phyloP scores from a whole-genome alignment of 2,888 invertebrate genomes.

The Melanostoma scalare region DNA sequence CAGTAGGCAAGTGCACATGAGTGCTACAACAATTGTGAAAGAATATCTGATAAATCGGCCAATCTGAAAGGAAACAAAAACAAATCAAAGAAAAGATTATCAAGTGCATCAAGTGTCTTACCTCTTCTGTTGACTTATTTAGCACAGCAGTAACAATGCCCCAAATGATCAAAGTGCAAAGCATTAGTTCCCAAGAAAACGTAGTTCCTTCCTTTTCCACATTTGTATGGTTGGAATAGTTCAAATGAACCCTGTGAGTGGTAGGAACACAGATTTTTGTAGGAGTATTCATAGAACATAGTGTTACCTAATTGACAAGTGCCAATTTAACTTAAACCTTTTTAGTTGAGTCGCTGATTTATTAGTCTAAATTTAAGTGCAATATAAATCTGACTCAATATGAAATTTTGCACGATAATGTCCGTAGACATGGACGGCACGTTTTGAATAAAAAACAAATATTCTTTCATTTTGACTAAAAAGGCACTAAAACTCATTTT shows the following conservation, averaged over 20 bases:
- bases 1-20: constrained; percentile 75
- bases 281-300: too few species aligned
- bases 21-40: constrained; percentile 69
- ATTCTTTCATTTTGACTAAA: too few species aligned
- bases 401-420: too few species aligned
- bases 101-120: not conserved
- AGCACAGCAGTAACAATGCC: constrained; percentile 74
- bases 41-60: constrained; percentile 76
- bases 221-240: constrained; percentile 21
- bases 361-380: too few species aligned
- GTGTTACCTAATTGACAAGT: too few species aligned
- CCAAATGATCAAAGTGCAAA: constrained; percentile 75
- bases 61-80: constrained; percentile 74
- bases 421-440: too few species aligned
- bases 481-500: too few species aligned
- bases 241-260: constrained; percentile 51
- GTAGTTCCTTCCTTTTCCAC: not conserved
- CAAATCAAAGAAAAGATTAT: not conserved
- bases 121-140: constrained; percentile 74
- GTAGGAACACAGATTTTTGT: too few species aligned
- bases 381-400: too few species aligned
- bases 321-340: too few species aligned
- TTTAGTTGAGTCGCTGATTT: too few species aligned
- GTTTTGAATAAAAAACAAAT: too few species aligned
- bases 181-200: constrained; percentile 76